These are phyloP conservation scores for Eudyptes chrysolophus DNA, from an alignment of 2,113 vertebrate species.

Conservation along the genomic window DNA sequence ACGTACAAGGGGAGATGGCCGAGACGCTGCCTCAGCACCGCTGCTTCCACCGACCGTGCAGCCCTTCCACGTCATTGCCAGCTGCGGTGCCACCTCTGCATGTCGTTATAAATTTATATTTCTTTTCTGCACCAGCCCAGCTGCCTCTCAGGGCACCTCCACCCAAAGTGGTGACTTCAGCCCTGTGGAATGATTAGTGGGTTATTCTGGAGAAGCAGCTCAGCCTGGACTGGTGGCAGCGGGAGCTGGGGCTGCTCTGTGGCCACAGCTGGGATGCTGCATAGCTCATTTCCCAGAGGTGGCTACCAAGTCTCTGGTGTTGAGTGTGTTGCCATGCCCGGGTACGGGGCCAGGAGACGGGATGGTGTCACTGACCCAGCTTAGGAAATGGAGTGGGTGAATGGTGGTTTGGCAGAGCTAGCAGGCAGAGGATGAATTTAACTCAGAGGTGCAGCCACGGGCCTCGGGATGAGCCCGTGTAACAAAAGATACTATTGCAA, in stretches of 20 bases:
- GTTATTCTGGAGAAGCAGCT: neutral
- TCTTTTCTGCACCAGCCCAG: neutral
- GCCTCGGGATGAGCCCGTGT: neutral
- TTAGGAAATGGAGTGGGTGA: neutral
- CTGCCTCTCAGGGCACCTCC: neutral
- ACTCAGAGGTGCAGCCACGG: neutral
- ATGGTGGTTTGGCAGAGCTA: neutral
- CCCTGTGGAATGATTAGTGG: neutral
- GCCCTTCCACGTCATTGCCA: neutral
- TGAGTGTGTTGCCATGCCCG: neutral
- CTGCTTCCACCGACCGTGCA: neutral
- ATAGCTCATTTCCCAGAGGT: neutral
- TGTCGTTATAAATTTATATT: neutral
- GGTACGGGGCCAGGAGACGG: neutral
- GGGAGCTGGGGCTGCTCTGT: neutral
- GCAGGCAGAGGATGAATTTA: neutral
- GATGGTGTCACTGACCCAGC: neutral
- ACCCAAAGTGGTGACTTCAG: slow-evolving; percentile 10
- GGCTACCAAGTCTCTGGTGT: neutral
- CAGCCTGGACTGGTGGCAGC: neutral
- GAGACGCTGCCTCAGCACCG: neutral
- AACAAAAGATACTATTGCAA: neutral
- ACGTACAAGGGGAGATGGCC: neutral
- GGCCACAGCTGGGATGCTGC: neutral
- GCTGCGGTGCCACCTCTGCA: neutral